phyloP scores from a whole-genome alignment of 2,797 vertebrate species.

The Buceros bicornis region DNA sequence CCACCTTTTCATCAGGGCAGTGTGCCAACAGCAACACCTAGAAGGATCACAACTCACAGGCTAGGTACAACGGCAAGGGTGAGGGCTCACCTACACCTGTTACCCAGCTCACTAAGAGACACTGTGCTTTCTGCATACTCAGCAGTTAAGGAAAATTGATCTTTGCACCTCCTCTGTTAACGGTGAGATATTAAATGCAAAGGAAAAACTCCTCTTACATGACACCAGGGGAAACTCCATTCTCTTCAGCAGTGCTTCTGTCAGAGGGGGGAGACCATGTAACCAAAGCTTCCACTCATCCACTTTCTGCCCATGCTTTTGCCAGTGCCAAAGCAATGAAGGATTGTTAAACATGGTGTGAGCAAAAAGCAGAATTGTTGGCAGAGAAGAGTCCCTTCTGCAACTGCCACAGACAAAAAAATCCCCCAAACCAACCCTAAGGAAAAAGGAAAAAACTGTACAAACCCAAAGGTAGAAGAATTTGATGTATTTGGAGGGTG shows the following conservation, averaged over 20 bases:
- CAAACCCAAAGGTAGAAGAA: neutral
- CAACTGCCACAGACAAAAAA: neutral
- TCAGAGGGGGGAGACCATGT: accelerated
- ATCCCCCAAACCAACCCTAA: neutral
- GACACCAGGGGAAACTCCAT: accelerated
- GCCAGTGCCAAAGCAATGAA: neutral
- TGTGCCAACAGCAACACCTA: neutral
- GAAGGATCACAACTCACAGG: neutral
- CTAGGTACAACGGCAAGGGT: neutral
- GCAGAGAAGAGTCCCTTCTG: neutral
- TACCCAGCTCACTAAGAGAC: neutral
- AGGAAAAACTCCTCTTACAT: neutral
- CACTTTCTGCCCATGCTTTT: neutral
- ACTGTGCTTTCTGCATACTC: neutral
- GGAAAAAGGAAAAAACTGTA: accelerated
- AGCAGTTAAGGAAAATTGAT: neutral
- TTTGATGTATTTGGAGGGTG: neutral
- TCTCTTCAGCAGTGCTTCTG: neutral
- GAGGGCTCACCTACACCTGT: neutral
- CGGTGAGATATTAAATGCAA: neutral
- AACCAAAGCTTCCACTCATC: neutral
- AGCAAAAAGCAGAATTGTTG: neutral
- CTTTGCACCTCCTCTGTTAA: neutral
- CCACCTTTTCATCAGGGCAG: neutral
- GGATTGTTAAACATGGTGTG: neutral